These are phyloP conservation scores for Microtus montanus DNA, from an alignment of 2,113 vertebrate species.

Conservation along the genomic window DNA sequence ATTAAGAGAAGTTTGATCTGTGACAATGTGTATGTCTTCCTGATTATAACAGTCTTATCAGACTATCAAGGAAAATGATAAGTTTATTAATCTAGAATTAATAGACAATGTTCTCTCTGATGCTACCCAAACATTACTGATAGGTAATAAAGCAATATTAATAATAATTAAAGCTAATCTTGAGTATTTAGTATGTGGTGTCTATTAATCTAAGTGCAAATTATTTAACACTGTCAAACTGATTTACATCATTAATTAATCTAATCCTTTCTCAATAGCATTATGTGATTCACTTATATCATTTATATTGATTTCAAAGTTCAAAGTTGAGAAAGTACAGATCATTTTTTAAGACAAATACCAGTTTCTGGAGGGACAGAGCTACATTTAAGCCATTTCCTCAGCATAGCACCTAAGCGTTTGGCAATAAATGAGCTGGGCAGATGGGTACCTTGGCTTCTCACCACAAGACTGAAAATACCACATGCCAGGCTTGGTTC, in stretches of 20 bases:
- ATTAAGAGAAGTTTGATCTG: conserved; percentile 13
- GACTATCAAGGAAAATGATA: neutral
- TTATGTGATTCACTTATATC: neutral
- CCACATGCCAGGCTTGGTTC: conserved; percentile 47
- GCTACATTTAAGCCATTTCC: conserved; percentile 1
- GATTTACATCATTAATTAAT: conserved; percentile 39
- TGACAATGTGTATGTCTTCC: neutral
- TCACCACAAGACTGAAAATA: conserved; percentile 34
- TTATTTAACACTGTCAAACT: conserved; percentile 41
- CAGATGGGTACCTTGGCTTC: neutral
- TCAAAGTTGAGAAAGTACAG: conserved; percentile 33
- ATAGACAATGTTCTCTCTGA: neutral
- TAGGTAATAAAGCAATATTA: conserved; percentile 39
- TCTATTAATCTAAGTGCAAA: conserved; percentile 26
- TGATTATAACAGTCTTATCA: neutral
- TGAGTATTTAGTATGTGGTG: neutral
- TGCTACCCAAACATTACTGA: conserved; percentile 41
- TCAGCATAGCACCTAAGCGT: neutral
- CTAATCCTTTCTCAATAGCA: conserved; percentile 45
- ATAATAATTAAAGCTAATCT: conserved; percentile 35
- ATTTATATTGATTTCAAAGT: conserved; percentile 7
- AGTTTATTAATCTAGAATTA: conserved; percentile 41
- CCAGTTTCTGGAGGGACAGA: conserved; percentile 31
- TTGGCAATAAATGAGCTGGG: neutral
- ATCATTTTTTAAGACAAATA: neutral